Base-by-base conservation (phyloP, 2,797 vertebrate genomes). In the Hemibagrus guttatus region DNA sequence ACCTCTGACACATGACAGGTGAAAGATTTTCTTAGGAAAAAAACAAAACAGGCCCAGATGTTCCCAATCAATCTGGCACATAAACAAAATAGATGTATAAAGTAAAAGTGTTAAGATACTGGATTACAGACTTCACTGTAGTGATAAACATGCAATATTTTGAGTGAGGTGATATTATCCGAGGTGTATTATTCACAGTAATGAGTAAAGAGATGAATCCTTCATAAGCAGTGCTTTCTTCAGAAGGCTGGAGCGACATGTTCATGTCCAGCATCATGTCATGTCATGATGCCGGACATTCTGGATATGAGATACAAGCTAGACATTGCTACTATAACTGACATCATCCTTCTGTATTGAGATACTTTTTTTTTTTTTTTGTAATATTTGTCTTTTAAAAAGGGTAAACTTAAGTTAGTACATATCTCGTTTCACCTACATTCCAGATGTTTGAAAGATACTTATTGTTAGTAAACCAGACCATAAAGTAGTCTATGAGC, bases 141-240 rank as follows among this genome's bases (percentile, higher is more conserved):
- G n/a, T 28, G 28, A 69, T 6, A 17, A 52, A 52, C 46, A 17
- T 52, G 52, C 42, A 9, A 59, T 59, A 26, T 72, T 83, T 71
- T 14, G 46, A 71, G 68, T 59, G 31, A 42, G 26, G 2, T 63
- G 59, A 11, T 9, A 46, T 42, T 39, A 39, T 39, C 35, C 0
- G 7, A 39, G 21, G 12, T n/a, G 17, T 28, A n/a, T 59, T 31
- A 80, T 84, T 81, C 83, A 83, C 83, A 84, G 82, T 79, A 59
- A 19, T 39, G 35, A 39, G 35, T 39, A 12, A 64, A 12, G 31
- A 13, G 6, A 49, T 64, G 19, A 72, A 6, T 80, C 82, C 39
- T 84, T 80, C 74, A 61, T 21, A 58, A 13, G 31, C 54, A 39
- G 31, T 35, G 21, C n/a, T 12, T 21, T 23, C 75, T 49, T 46